Percentiles rank a stretch among this genome's conserved stretches.
Conservation (phyloP, 37 sponge, comb jelly and placozoan species). For the Diacarnus erythraeanus region DNA sequence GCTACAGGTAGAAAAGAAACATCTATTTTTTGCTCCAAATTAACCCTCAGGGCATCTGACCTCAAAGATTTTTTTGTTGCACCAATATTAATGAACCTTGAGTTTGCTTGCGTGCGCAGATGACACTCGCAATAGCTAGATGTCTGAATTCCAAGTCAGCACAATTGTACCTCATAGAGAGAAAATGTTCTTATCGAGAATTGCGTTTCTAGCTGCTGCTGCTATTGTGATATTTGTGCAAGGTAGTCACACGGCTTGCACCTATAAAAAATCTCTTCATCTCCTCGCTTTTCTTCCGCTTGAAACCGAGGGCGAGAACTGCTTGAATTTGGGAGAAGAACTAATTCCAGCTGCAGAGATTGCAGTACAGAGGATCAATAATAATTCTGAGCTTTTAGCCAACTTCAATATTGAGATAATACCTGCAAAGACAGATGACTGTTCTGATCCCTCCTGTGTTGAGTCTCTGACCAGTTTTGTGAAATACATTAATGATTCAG, state of each 20-base stretch:
- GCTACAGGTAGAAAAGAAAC: no score
- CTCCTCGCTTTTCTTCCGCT: slow-evolving; percentile 11
- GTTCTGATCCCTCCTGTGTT: neutral
- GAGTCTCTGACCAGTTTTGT: slow-evolving; percentile 1
- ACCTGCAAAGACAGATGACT: neutral
- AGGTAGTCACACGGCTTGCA: neutral
- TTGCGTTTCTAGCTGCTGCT: no score
- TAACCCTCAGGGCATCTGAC: no score
- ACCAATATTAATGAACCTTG: no score
- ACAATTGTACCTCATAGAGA: no score
- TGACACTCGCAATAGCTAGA: no score
- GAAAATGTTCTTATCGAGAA: no score
- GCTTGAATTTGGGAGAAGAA: slow-evolving; percentile 9
- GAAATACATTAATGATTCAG: neutral
- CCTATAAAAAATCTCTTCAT: neutral
- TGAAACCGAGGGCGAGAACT: neutral
- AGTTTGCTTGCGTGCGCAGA: no score
- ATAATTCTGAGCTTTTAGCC: neutral
- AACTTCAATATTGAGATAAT: slow-evolving; percentile 38
- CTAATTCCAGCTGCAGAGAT: slow-evolving; percentile 17
- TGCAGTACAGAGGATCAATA: slow-evolving; percentile 36
- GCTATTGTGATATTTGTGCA: neutral
- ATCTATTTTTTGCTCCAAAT: no score
- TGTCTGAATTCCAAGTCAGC: no score
- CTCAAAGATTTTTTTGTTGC: no score